Evolutionary conservation across 2,888 invertebrate genomes (phyloP), one percentile per base, ranked within the genome.

Genomic region (Nomada hirtipes): DNA sequence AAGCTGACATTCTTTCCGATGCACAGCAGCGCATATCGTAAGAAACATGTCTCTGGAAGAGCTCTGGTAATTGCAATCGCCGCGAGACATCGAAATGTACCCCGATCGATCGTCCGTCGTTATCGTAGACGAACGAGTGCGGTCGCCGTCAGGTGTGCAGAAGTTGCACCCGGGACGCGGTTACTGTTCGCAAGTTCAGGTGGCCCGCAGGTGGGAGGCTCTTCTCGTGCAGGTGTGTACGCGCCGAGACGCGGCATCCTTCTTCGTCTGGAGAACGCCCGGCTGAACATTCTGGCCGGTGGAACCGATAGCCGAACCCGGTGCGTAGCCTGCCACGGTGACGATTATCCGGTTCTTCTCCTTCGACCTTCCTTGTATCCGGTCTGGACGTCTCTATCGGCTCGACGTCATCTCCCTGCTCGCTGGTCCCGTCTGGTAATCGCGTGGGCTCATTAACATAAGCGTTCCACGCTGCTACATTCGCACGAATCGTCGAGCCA

Each of bases 191-290:
- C 83, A 85, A 79, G 89, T 85, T 92, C 91, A 91, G 91, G 91
- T 91, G 92, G 83, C 88, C 74, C 85, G 90, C 90, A 90, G 90
- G 90, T 91, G 91, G 91, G 91, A 90, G 91, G 89, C 75, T 81
- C 69, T 74, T 73, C 26, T 57, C 36, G 81, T 79, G 91, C 91
- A 91, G 91, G 91, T 90, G 90, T 86, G 26, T 20, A 83, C 86
- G 47, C 76, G 83, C 83, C 83, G 76, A 89, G 88, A 89, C 87
- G 82, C 86, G 84, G 89, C 89, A 87, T 89, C 86, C 88, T 88
- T 76, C 83, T 84, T 82, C 77, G 79, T 60, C 59, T 53, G 73
- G 53, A 67, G 71, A 77, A 67, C 47, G 61, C n/a, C 23, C 26
- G 60, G n/a, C 60, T n/a, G 59, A 53, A 44, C 57, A 72, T 60